Conservation (phyloP, 2,888 invertebrate species). For the Perdita meconis region DNA sequence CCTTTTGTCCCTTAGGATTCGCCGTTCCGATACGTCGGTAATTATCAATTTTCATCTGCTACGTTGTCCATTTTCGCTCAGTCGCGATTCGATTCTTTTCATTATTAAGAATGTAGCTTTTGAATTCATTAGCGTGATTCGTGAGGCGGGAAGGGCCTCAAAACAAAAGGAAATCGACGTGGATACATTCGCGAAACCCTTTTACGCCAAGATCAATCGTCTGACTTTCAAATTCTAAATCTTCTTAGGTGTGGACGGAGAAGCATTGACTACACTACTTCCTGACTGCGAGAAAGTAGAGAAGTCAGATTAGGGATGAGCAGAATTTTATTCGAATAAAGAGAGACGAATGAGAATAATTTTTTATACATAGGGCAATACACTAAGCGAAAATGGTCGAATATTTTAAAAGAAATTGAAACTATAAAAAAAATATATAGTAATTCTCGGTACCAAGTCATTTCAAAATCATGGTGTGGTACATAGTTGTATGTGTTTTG, state of each 20-base stretch:
- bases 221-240: constrained; percentile 40
- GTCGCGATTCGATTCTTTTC: constrained; percentile 60
- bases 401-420: no score
- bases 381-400: no score
- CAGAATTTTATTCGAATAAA: no score
- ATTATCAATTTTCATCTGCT: constrained; percentile 25
- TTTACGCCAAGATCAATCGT: constrained; percentile 33
- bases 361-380: no score
- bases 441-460: no score
- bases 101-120: constrained; percentile 36
- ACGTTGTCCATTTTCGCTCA: constrained; percentile 38
- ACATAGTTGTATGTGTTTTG: no score
- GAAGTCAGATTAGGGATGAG: background rate
- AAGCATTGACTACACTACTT: constrained; percentile 16
- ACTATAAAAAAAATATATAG: no score
- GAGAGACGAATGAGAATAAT: no score
- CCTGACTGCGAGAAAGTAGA: constrained; percentile 25
- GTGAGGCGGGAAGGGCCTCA: no score
- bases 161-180: background rate
- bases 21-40: background rate
- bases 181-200: constrained; percentile 16
- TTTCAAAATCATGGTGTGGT: no score
- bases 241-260: constrained; percentile 19
- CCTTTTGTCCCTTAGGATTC: no score
- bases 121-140: constrained; percentile 54